Conservation (phyloP, 2,888 invertebrate genomes). For the Adelognathus sp. region DNA sequence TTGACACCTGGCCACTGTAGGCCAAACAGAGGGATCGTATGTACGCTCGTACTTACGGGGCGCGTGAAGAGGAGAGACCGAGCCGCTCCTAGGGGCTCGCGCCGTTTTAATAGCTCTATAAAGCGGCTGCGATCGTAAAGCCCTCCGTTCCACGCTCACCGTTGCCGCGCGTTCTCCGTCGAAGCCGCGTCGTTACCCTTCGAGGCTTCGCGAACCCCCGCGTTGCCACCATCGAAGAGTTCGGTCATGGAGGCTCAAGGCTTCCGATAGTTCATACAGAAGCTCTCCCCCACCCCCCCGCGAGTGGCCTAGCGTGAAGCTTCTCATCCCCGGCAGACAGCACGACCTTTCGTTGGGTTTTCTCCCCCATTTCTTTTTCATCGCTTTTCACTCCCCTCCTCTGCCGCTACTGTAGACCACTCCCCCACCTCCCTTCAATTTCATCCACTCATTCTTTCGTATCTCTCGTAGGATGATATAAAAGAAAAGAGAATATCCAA, state of each 20-base stretch:
- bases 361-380: not conserved
- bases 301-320: conserved; percentile 15
- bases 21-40: not conserved
- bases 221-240: conserved; percentile 11
- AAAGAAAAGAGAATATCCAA: not conserved
- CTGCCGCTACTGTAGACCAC: not conserved
- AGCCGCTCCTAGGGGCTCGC: conserved; percentile 22
- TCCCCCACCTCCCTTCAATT: not conserved
- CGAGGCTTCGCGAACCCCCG: not conserved
- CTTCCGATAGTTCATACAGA: not conserved
- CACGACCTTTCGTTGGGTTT: conserved; percentile 14
- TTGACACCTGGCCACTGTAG: not conserved
- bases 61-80: not conserved
- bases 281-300: not conserved
- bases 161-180: conserved; percentile 1
- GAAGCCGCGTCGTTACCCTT: conserved; percentile 15
- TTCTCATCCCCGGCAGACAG: not conserved
- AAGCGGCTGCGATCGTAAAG: conserved; percentile 53
- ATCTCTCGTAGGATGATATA: not conserved
- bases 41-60: not conserved
- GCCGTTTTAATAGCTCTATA: conserved; percentile 57
- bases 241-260: conserved; percentile 17
- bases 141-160: conserved; percentile 25
- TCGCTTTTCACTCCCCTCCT: not conserved
- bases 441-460: not conserved